Base-by-base conservation (phyloP, 1,140 invertebrate genomes). In the Cydia fagiglandana region DNA sequence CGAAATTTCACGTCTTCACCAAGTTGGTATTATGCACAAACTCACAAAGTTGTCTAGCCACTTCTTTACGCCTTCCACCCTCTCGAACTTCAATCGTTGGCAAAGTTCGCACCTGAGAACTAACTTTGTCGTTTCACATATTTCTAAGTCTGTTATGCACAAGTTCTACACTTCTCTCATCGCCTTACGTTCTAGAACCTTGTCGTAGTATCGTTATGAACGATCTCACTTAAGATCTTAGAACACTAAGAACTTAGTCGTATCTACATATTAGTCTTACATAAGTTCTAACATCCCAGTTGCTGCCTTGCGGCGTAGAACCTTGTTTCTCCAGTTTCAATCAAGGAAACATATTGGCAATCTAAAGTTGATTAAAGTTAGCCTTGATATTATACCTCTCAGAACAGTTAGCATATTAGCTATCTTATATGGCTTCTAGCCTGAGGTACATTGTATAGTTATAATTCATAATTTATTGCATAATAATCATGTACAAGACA, bases 81-180 rank as follows among this genome's bases (percentile, higher is more conserved):
- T 24, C 56, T 56, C 7, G 0, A 12, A 61, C 17, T 61, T 20
- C 56, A 61, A 61, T 61, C 9, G 56, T 24, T 24, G 56, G 20
- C 56, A 24, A 61, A 61, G 17, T 24, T 61, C 20, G 17, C 56
- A 61, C 56, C 56, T 61, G 56, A 61, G 56, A n/a, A 61, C 15
- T 53, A 17, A 53, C 56, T 61, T 61, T 61, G 56, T n/a, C 56
- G n/a, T 61, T 61, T 61, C 56, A 24, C 56, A 61, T 61, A 61
- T 61, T 61, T 61, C 7, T 61, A 61, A 61, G 56, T 61, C 2
- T 61, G 56, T 61, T 20, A 61, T 61, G 56, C 56, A 61, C 56
- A 61, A 61, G 20, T 24, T 61, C 9, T 24, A 12, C 20, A 10
- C 20, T 61, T 2, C 17, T 24, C 20, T 61, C 56, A 61, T 10